A percentile compares a stretch with the other conserved stretches of the same genome.
These are phyloP conservation scores for Clarias gariepinus DNA, from an alignment of 2,113 vertebrate species.

Conservation along the genomic window DNA sequence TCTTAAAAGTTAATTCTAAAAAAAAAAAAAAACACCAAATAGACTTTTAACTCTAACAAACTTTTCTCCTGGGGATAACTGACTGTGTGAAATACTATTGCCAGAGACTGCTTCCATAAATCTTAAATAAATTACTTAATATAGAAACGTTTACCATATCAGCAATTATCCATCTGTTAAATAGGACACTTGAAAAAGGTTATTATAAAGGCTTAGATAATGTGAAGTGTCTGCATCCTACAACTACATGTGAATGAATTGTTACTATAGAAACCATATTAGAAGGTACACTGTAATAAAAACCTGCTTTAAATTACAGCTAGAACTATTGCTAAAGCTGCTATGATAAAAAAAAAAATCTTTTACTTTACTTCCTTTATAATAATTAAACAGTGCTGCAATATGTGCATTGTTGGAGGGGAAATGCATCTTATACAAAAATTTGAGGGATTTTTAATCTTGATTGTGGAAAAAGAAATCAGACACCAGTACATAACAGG, in stretches of 20 bases:
- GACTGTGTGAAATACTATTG: too few species aligned
- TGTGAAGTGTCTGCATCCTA: background rate
- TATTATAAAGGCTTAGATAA: slow-evolving; percentile 2
- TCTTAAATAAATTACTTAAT: background rate
- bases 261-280: slow-evolving; percentile 5
- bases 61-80: background rate
- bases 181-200: background rate
- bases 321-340: background rate
- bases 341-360: background rate
- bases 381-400: background rate
- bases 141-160: background rate
- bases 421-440: background rate
- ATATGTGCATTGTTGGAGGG: background rate
- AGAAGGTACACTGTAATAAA: background rate
- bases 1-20: background rate
- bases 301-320: background rate
- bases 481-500: background rate
- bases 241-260: background rate
- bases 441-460: background rate
- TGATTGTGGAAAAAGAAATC: background rate
- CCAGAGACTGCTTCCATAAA: background rate
- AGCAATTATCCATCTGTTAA: slow-evolving; percentile 5
- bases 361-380: background rate
- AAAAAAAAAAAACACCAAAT: background rate
- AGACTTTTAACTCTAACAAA: background rate